Conservation (phyloP, 1,140 invertebrate species). For the Epicauta chinensis region DNA sequence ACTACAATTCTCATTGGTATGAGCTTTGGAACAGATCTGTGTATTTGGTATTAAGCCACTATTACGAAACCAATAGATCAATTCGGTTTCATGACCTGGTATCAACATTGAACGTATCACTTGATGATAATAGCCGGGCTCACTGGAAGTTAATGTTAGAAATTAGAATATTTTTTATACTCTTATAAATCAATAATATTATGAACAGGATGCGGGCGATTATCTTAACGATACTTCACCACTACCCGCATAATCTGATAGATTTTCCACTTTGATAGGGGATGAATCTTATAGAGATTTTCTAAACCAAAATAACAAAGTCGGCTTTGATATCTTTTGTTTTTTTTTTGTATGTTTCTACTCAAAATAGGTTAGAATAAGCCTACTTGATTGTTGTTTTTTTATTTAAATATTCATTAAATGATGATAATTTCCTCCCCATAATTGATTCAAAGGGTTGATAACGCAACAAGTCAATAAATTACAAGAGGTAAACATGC, state of each 20-base stretch:
- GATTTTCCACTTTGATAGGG: too few species aligned
- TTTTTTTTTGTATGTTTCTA: neutral
- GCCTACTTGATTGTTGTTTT: neutral
- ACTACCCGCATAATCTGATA: too few species aligned
- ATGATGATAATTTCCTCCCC: neutral
- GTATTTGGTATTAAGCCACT: slow-evolving; percentile 36
- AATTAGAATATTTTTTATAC: slow-evolving; percentile 10
- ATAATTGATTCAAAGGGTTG: neutral
- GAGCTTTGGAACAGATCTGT: slow-evolving; percentile 38
- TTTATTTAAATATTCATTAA: neutral
- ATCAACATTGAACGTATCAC: slow-evolving; percentile 45
- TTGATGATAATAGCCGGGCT: slow-evolving; percentile 42
- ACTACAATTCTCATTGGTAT: slow-evolving; percentile 35
- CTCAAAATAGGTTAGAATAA: neutral
- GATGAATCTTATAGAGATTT: too few species aligned
- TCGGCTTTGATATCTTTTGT: too few species aligned
- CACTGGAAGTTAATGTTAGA: too few species aligned
- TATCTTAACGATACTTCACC: too few species aligned
- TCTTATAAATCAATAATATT: slow-evolving; percentile 10
- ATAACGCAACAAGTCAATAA: neutral
- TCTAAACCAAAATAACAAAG: too few species aligned
- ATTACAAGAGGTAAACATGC: slow-evolving; percentile 1
- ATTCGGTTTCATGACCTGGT: slow-evolving; percentile 47
- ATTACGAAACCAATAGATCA: slow-evolving; percentile 46
- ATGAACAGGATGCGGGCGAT: too few species aligned